Conservation (phyloP, 2,113 vertebrate genomes). For the Scartelaos histophorus region DNA sequence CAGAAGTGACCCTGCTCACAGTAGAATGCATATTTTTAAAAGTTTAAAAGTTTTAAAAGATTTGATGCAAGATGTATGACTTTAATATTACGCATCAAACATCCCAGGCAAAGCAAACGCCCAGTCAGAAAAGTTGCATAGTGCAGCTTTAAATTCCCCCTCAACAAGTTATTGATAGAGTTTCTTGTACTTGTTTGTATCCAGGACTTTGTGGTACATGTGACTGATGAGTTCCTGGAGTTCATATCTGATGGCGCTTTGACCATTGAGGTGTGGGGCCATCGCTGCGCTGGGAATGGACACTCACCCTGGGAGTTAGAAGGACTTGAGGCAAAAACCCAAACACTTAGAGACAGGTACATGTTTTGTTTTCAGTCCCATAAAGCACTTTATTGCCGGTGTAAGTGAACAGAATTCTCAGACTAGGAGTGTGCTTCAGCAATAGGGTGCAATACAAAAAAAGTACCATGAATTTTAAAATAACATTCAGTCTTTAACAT, state of each 20-base stretch:
- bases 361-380: background rate
- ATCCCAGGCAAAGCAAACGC: no score
- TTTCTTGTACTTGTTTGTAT: slow-evolving; percentile 8
- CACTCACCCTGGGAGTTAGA: slow-evolving; percentile 88
- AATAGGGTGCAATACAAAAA: no score
- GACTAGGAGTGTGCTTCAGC: no score
- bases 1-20: no score
- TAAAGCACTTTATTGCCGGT: background rate
- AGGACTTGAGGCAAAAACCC: slow-evolving; percentile 89
- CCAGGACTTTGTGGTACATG: slow-evolving; percentile 89
- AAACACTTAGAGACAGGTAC: slow-evolving; percentile 90
- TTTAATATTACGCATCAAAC: no score
- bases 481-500: no score
- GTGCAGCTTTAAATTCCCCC: background rate
- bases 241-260: slow-evolving; percentile 97
- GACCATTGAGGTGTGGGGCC: slow-evolving; percentile 97
- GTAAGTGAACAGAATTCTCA: no score
- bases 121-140: background rate
- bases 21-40: no score
- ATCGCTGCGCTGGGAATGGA: slow-evolving; percentile 91
- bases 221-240: slow-evolving; percentile 96
- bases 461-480: no score
- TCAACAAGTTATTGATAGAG: background rate
- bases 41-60: no score
- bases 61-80: no score